Base-by-base conservation (phyloP, 1,140 invertebrate species). In the Andrena cerasifolii region DNA sequence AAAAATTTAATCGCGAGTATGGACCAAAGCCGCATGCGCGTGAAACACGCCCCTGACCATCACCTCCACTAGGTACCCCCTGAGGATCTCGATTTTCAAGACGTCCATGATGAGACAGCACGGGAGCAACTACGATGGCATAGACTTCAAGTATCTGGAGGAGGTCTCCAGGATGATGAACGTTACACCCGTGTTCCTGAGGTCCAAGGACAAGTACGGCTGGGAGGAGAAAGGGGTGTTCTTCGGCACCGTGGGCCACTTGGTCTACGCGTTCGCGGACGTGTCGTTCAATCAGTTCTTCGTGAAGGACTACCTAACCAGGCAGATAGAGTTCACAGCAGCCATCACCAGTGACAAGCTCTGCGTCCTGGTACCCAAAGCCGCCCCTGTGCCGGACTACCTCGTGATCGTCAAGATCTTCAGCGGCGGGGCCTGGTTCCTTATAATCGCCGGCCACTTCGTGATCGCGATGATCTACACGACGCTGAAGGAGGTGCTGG, bases 251-350 rank as follows among this genome's bases (percentile, higher is more conserved):
- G 2, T 80, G 1, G 73, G 58, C 4, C 65, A 80, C 0, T 12
- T 80, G 24, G 59, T 70, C 1, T 33, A 71, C 18, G 18, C 3
- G 0, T 43, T 33, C 4, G 33, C 59, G 0, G 73, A 80, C 18
- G 47, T 26, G 0, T 49, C 56, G 0, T 80, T 80, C 28, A 80
- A 80, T 45, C 59, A 80, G 2, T 77, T 79, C 40, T 79, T 79
- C 26, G 12, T 79, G 0, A 79, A 79, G 28, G 51, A 76, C 18
- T 79, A 79, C 18, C 0, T 8, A 4, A 61, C 72, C 33, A 54
- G 47, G 16, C 53, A 56, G 2, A 5, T 76, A 0, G 36, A 79
- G 4, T 59, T 66, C 31, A 62, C 78, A 0, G 40, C 36, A 2
- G 14, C 31, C 2, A 36, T 76, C 0, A 62, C 45, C 10, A 54